Evolutionary conservation across 1,140 invertebrate species (phyloP).

Genomic region (Belonocnema kinseyi): DNA sequence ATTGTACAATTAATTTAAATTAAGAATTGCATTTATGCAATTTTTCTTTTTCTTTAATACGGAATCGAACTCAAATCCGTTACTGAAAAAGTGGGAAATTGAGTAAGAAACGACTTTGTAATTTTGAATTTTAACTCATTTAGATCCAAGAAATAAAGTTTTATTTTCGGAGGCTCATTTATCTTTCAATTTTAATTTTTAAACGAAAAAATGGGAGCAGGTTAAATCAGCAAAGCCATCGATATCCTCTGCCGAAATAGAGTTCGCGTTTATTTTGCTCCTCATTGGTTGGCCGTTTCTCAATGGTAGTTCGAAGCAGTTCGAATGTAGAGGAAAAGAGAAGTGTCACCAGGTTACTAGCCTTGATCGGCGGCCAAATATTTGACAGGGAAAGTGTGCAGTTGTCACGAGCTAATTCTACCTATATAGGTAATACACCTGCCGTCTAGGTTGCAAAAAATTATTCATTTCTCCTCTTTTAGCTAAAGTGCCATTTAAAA

Average conservation of each 20-base stretch:
- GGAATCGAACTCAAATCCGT: too few species aligned
- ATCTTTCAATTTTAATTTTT: conserved; percentile 34
- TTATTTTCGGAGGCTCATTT: too few species aligned
- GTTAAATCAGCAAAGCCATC: conserved; percentile 24
- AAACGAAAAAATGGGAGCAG: conserved; percentile 29
- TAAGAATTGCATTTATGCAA: too few species aligned
- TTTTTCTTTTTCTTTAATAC: too few species aligned
- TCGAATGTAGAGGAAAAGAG: not conserved
- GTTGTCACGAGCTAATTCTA: conserved; percentile 58
- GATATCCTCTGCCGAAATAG: conserved; percentile 23
- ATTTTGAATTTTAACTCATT: too few species aligned
- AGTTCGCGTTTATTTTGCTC: conserved; percentile 26
- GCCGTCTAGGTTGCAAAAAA: not conserved
- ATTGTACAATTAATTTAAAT: too few species aligned
- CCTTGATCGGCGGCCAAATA: conserved; percentile 72
- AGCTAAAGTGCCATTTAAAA: not conserved
- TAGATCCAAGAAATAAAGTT: too few species aligned
- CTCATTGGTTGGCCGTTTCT: conserved; percentile 42
- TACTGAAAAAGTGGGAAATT: too few species aligned
- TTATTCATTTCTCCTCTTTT: not conserved
- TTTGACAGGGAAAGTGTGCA: conserved; percentile 67
- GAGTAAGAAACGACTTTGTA: too few species aligned
- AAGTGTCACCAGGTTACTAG: conserved; percentile 65
- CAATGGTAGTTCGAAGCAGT: conserved; percentile 49
- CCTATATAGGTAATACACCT: conserved; percentile 27